A percentile compares a stretch with the other conserved stretches of the same genome.
phyloP scores from a whole-genome alignment of 2,113 vertebrate species.

The Pristiophorus japonicus region DNA sequence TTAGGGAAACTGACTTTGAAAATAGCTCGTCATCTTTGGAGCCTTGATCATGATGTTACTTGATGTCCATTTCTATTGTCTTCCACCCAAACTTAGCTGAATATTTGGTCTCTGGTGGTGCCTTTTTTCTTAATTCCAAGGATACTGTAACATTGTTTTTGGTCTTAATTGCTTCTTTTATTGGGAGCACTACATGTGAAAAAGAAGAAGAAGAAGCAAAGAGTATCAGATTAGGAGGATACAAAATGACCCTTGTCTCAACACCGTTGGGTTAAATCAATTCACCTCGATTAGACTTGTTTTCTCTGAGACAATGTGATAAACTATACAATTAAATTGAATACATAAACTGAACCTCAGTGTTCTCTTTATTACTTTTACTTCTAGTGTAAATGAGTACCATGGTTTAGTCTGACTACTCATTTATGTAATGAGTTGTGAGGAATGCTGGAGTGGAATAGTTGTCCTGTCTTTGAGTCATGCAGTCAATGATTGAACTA shows the following conservation, averaged over 20 bases:
- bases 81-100: background rate
- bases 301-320: background rate
- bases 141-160: background rate
- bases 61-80: background rate
- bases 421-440: background rate
- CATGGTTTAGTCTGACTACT: background rate
- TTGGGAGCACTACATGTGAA: background rate
- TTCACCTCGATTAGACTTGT: background rate
- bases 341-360: background rate
- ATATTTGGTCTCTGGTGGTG: background rate
- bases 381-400: background rate
- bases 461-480: background rate
- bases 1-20: background rate
- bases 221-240: background rate
- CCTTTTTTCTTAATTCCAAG: background rate
- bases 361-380: background rate
- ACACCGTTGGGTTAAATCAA: background rate
- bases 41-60: background rate
- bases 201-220: background rate
- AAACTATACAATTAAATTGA: background rate
- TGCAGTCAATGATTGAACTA: background rate
- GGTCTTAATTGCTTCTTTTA: background rate
- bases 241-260: background rate
- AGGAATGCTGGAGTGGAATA: background rate
- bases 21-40: background rate